phyloP scores from a whole-genome alignment of 2,797 vertebrate genomes.

The Hypotaenidia philippensis region DNA sequence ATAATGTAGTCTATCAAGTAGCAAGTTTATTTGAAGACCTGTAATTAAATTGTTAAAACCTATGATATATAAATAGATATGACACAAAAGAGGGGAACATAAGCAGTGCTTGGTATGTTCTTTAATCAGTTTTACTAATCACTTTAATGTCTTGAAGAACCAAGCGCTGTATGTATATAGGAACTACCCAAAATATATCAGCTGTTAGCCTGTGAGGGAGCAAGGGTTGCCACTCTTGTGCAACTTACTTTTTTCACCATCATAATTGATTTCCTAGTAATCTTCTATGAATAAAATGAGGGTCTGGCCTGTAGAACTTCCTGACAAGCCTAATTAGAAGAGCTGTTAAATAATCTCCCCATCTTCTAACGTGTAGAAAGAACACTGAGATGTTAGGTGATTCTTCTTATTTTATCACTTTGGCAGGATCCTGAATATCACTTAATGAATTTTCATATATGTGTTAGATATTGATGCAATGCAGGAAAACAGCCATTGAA shows the following conservation, averaged over 20 bases:
- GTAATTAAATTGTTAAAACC: background rate
- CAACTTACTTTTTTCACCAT: background rate
- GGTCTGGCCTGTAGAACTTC: background rate
- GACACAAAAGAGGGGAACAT: background rate
- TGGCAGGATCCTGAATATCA: background rate
- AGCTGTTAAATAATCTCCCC: background rate
- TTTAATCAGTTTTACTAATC: background rate
- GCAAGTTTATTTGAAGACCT: background rate
- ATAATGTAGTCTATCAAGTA: background rate
- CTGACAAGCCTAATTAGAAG: background rate
- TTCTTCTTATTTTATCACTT: conserved; percentile 4
- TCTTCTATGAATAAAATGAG: background rate
- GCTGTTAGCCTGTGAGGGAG: background rate
- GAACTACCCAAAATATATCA: background rate
- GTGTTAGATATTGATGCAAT: background rate
- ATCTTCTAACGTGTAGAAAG: background rate
- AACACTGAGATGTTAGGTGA: background rate
- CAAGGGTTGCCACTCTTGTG: background rate
- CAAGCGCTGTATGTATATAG: background rate
- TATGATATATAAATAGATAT: background rate
- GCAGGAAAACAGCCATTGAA: background rate
- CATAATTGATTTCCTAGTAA: background rate
- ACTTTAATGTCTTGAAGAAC: background rate
- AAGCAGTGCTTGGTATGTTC: background rate
- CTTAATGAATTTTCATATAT: background rate